A percentile compares a stretch with the other conserved stretches of the same genome.
These are phyloP conservation scores for Phallusia fumigata DNA, from an alignment of 23 tunicate genomes.

Conservation along the genomic window DNA sequence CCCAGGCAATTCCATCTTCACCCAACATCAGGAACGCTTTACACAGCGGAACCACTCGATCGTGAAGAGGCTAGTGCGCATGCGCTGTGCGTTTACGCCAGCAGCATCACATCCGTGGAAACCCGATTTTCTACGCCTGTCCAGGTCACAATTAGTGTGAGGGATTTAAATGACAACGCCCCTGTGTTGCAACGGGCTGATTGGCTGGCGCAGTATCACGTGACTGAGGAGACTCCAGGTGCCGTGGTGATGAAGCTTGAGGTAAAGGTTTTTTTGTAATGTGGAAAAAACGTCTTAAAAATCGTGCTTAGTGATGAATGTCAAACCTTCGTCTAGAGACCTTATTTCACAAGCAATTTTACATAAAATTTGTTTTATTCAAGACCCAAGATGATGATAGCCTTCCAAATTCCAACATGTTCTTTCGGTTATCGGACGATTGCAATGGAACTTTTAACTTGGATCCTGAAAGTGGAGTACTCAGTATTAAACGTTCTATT, in stretches of 20 bases:
- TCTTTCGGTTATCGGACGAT: neutral
- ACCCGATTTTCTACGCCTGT: neutral
- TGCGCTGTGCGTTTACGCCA: slow-evolving; percentile 1
- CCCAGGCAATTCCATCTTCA: neutral
- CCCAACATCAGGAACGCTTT: neutral
- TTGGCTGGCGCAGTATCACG: neutral
- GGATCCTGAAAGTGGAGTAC: neutral
- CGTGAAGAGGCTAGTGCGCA: neutral
- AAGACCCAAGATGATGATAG: neutral
- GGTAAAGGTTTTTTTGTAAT: neutral
- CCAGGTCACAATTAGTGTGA: neutral
- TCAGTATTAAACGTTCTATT: neutral
- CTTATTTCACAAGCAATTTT: neutral
- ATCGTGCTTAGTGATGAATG: too few relatives aligned
- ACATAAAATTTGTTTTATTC: neutral
- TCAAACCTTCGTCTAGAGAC: too few relatives aligned
- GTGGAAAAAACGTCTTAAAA: too few relatives aligned
- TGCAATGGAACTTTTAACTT: neutral
- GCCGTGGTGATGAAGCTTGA: neutral
- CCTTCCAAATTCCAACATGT: neutral
- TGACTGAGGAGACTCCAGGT: neutral
- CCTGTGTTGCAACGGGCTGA: neutral
- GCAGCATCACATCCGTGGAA: neutral
- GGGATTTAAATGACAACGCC: neutral
- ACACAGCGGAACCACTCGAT: neutral